A percentile compares a stretch with the other conserved stretches of the same genome.
phyloP scores from a whole-genome alignment of 2,888 invertebrate species.

The Pristionchus mayeri region DNA sequence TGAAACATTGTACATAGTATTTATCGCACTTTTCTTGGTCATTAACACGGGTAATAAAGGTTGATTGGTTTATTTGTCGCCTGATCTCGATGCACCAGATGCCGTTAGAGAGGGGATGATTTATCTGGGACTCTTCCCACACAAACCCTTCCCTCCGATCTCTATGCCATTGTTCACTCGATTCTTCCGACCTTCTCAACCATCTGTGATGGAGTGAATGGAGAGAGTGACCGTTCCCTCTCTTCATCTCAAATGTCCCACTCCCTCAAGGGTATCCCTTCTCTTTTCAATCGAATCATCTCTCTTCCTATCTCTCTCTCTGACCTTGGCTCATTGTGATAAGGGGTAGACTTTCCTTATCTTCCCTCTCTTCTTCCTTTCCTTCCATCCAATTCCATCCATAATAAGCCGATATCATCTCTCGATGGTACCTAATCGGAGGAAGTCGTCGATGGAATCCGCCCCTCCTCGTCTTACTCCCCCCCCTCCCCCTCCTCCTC shows the following conservation, averaged over 20 bases:
- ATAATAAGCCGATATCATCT: conserved; percentile 31
- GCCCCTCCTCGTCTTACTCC: conserved; percentile 6
- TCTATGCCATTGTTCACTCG: not conserved
- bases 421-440: not conserved
- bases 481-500: not conserved
- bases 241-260: conserved; percentile 35
- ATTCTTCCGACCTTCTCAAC: conserved; percentile 28
- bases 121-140: not conserved
- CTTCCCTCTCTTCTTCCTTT: not conserved
- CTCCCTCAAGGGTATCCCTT: conserved; percentile 7
- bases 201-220: conserved; percentile 14
- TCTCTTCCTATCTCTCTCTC: not conserved
- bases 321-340: conserved; percentile 44
- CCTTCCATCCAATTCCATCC: conserved; percentile 1
- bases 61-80: not conserved
- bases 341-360: conserved; percentile 26
- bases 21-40: not conserved
- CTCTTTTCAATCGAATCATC: conserved; percentile 34
- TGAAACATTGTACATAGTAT: not conserved
- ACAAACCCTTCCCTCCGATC: not conserved
- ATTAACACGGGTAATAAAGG: conserved; percentile 34
- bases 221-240: not conserved
- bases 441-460: conserved; percentile 33
- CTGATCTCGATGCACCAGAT: not conserved
- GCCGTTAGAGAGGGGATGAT: conserved; percentile 16